Percentiles rank a stretch among this genome's conserved stretches.
These are phyloP conservation scores for Rhynchophorus ferrugineus DNA, from an alignment of 1,140 invertebrate genomes.

Conservation along the genomic window DNA sequence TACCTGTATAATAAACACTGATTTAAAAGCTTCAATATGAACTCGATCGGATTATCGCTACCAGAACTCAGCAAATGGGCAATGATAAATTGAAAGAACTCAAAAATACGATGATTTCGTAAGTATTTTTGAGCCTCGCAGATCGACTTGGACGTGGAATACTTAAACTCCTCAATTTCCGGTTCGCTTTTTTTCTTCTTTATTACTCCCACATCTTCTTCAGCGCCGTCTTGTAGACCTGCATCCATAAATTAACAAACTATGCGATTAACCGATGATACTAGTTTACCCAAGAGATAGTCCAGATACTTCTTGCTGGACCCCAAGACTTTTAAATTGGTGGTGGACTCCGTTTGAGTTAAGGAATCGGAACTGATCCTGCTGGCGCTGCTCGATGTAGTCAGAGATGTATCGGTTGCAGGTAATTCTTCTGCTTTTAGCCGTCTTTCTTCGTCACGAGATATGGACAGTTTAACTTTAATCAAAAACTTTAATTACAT, in stretches of 20 bases:
- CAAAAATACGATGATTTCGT: constrained; percentile 39
- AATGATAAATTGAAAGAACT: constrained; percentile 44
- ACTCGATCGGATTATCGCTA: constrained; percentile 43
- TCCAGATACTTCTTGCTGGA: constrained; percentile 5
- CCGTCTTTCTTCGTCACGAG: not conserved
- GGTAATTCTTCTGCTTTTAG: not conserved
- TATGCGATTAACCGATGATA: not conserved
- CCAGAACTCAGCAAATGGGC: constrained; percentile 40
- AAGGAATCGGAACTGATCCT: not conserved
- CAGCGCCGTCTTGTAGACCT: constrained; percentile 3
- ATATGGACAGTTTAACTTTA: not conserved
- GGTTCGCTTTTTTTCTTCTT: constrained; percentile 7
- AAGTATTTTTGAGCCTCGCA: constrained; percentile 39
- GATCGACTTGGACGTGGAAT: constrained; percentile 26
- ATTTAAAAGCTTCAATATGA: constrained; percentile 43
- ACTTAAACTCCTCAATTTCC: constrained; percentile 17
- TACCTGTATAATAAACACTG: constrained; percentile 43
- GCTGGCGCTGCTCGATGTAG: not conserved
- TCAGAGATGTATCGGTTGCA: not conserved
- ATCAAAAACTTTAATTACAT: too few relatives aligned
- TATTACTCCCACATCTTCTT: not conserved
- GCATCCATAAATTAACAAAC: not conserved
- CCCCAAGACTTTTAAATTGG: not conserved
- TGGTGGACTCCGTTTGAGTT: constrained; percentile 7
- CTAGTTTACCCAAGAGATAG: constrained; percentile 15